Evolutionary conservation across 2,888 invertebrate species (phyloP).

Genomic region (Pyrgus malvae): DNA sequence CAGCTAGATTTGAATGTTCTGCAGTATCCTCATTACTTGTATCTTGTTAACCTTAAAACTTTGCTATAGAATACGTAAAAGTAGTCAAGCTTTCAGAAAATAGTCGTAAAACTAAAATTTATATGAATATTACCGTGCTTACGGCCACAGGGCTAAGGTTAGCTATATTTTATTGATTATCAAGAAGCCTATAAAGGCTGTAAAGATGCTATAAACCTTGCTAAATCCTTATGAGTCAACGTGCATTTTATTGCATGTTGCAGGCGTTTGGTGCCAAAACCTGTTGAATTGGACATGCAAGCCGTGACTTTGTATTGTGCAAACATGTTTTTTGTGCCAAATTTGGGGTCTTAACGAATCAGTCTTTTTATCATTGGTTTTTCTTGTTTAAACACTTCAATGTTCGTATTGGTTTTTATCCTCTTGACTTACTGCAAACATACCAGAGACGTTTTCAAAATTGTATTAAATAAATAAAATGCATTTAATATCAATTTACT

Average conservation of each 20-base stretch:
- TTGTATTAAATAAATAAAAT: background rate
- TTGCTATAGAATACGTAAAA: background rate
- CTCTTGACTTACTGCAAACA: background rate
- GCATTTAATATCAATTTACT: background rate
- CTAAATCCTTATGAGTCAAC: constrained; percentile 19
- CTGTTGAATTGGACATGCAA: constrained; percentile 13
- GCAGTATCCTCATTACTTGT: background rate
- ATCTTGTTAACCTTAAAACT: background rate
- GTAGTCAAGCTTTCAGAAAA: background rate
- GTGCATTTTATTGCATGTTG: constrained; percentile 16
- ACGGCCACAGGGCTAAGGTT: constrained; percentile 18
- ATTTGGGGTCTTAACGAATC: constrained; percentile 15
- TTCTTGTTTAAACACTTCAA: constrained; percentile 1
- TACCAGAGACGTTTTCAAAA: no score
- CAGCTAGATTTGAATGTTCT: no score
- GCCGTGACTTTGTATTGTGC: constrained; percentile 46
- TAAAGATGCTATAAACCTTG: constrained; percentile 24
- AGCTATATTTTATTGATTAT: constrained; percentile 18
- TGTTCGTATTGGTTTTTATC: background rate
- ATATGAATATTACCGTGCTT: constrained; percentile 5
- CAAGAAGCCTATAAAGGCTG: constrained; percentile 10
- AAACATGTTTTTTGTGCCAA: constrained; percentile 43
- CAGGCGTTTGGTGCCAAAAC: constrained; percentile 17
- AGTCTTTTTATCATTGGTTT: background rate
- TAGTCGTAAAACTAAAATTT: constrained; percentile 14